Conservation (phyloP, 2,888 invertebrate genomes). For the Gari tellinella region DNA sequence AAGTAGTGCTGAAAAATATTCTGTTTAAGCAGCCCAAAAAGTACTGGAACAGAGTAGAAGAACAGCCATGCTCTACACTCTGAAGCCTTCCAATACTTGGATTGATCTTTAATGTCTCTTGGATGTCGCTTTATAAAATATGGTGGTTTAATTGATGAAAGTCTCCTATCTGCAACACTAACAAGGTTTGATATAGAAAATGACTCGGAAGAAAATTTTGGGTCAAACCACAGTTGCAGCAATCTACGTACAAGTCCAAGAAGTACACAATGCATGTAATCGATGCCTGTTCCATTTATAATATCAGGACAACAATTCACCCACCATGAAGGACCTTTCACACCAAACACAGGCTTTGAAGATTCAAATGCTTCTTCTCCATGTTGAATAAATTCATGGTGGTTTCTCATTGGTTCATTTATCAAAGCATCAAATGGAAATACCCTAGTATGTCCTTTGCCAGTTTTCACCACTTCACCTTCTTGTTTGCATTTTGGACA, state of each 20-base stretch:
- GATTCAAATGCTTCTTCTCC: conserved; percentile 26
- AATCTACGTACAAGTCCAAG: conserved; percentile 15
- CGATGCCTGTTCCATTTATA: conserved; percentile 31
- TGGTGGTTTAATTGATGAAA: conserved; percentile 42
- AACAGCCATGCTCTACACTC: conserved; percentile 53
- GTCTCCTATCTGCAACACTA: conserved; percentile 15
- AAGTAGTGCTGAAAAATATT: conserved; percentile 41
- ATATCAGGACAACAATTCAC: conserved; percentile 15
- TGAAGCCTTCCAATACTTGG: conserved; percentile 48
- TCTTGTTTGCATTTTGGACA: conserved; percentile 41
- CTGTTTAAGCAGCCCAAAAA: conserved; percentile 36
- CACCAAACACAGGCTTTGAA: conserved; percentile 13
- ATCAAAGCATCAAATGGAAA: conserved; percentile 30
- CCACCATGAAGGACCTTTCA: conserved; percentile 43
- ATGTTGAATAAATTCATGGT: conserved; percentile 30
- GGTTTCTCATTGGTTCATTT: conserved; percentile 29
- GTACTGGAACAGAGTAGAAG: conserved; percentile 42
- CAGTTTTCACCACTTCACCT: conserved; percentile 31
- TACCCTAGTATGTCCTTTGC: conserved; percentile 37
- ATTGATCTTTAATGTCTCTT: conserved; percentile 40
- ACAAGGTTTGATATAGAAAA: conserved; percentile 31
- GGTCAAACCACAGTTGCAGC: conserved; percentile 23
- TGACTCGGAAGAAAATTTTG: conserved; percentile 6
- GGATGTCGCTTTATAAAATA: conserved; percentile 38
- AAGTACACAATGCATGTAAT: conserved; percentile 36